Base-by-base conservation (phyloP, 2,797 vertebrate species). In the Loriculus beryllinus region DNA sequence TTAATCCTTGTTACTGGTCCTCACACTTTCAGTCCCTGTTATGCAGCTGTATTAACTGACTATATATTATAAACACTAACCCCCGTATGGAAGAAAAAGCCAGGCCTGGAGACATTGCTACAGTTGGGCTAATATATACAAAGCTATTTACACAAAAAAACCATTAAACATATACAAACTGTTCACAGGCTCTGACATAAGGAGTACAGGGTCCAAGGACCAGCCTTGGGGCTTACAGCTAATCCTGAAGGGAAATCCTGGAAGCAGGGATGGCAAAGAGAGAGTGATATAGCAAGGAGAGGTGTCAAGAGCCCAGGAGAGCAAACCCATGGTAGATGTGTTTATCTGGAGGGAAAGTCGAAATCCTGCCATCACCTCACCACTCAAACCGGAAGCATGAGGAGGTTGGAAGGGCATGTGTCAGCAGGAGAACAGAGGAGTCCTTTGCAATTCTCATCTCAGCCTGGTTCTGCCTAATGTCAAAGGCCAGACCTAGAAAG, bases 101-200 rank as follows among this genome's bases (percentile, higher is more conserved):
- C 88, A 93, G 91, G 90, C 84, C 78, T 62, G 92, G 47, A 91
- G 83, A 35, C 20, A 2, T 42, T 95, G 94, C 95, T 95, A 95
- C 90, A 92, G 42, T 78, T 93, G 68, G 95, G 94, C 92, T 97
- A 93, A 85, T 95, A 96, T 84, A 96, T 97, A 97, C 77, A 97
- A 93, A 97, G 82, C 92, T 94, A 96, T 96, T 95, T 97, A 97
- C 95, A 96, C 4, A 42, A 94, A 92, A 92, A 87, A 95, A 87
- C 75, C 89, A 92, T 95, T 83, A 95, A 94, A 95, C 79, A 64
- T 89, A 93, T 95, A 96, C 70, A 96, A 96, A 95, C 77, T 91
- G 86, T 96, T 96, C 92, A 80, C 94, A 95, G 93, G 89, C 86
- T 93, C 95, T 90, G 86, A 62, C 67, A 86, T 64, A 49, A 93